Conservation (phyloP, 2,888 invertebrate species). For the Melieria picta region DNA sequence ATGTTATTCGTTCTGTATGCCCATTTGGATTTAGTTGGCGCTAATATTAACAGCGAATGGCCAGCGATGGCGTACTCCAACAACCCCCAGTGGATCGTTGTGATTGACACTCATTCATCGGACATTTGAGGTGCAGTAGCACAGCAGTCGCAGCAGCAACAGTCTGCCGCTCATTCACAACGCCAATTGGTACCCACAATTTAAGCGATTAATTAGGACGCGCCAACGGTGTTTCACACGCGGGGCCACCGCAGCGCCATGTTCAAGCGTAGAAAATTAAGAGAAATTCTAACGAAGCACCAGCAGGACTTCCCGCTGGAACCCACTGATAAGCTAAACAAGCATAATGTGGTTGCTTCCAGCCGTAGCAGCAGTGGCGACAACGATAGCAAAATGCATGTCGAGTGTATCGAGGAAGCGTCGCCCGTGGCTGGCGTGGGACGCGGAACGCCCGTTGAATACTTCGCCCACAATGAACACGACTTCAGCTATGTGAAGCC, state of each 20-base stretch:
- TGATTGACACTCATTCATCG: too few relatives aligned
- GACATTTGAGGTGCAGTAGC: too few relatives aligned
- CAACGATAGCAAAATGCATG: constrained; percentile 5
- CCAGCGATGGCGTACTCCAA: too few relatives aligned
- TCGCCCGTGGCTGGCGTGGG: constrained; percentile 10
- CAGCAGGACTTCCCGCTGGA: constrained; percentile 21
- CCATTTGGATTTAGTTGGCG: too few relatives aligned
- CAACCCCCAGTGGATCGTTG: too few relatives aligned
- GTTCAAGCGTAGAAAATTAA: constrained; percentile 46
- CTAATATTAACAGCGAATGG: too few relatives aligned
- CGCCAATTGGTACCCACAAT: too few relatives aligned
- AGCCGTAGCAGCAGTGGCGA: not conserved
- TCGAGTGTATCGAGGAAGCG: constrained; percentile 10
- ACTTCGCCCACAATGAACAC: constrained; percentile 27
- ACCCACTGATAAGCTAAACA: constrained; percentile 12
- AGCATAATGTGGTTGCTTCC: constrained; percentile 5
- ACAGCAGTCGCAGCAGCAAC: too few relatives aligned
- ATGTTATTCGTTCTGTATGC: too few relatives aligned
- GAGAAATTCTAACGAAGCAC: constrained; percentile 43
- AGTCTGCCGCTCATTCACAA: too few relatives aligned
- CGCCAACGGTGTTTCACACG: not conserved
- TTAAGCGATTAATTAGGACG: too few relatives aligned
- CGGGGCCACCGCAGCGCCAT: constrained; percentile 34
- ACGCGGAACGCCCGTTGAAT: constrained; percentile 35
- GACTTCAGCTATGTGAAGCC: constrained; percentile 26